Evolutionary conservation across 2,797 vertebrate genomes (phyloP).

Genomic region (Xyrichtys novacula): DNA sequence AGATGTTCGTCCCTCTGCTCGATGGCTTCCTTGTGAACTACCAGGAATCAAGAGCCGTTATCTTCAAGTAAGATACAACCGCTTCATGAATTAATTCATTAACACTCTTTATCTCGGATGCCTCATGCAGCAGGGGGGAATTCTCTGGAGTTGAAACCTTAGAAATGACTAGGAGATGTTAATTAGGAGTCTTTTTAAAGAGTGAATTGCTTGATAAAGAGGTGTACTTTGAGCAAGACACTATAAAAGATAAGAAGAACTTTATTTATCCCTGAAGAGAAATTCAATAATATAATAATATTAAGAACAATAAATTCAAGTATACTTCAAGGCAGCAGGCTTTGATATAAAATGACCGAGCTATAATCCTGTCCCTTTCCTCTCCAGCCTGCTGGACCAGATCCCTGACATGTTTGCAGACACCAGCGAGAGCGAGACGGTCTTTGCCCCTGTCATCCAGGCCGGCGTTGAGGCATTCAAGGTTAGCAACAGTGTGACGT

Average conservation of each 20-base stretch:
- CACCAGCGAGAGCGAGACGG: constrained; percentile 94
- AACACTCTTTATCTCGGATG: neutral
- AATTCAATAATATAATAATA: too few relatives aligned
- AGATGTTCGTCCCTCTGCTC: constrained; percentile 95
- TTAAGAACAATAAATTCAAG: neutral
- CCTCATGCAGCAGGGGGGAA: neutral
- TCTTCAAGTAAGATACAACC: constrained; percentile 88
- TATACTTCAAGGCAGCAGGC: too few relatives aligned
- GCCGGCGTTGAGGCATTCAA: constrained; percentile 96
- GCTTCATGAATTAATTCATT: neutral
- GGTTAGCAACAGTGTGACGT: constrained; percentile 81
- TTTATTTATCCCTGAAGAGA: too few relatives aligned
- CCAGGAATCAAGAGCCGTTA: constrained; percentile 91
- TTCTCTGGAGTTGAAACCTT: neutral
- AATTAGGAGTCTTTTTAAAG: too few relatives aligned
- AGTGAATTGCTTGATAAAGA: neutral
- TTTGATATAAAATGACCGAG: neutral
- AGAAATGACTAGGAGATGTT: too few relatives aligned
- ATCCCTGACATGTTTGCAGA: constrained; percentile 98
- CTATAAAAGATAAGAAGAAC: neutral
- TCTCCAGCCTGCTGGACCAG: constrained; percentile 92
- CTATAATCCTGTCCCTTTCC: constrained; percentile 19
- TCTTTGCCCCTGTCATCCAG: constrained; percentile 95
- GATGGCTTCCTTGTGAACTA: constrained; percentile 98
- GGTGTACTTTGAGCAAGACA: neutral